Evolutionary conservation across 2,113 vertebrate species (phyloP).

Genomic region (Axis porcinus): DNA sequence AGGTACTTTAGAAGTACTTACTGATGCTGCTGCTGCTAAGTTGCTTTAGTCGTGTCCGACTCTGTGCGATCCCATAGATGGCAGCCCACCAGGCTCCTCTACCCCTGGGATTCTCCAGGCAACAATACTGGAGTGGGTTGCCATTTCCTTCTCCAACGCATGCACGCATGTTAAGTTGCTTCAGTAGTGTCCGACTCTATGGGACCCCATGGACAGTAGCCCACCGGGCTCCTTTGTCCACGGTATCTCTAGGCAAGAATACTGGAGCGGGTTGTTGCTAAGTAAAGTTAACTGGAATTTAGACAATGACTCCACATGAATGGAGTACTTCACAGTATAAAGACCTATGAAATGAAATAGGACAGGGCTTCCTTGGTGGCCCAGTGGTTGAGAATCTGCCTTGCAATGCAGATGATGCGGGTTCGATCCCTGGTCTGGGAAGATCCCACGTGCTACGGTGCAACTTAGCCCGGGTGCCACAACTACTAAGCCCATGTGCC

Average conservation of each 20-base stretch:
- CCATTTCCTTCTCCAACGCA: not conserved
- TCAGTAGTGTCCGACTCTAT: not conserved
- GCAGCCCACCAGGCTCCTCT: not conserved
- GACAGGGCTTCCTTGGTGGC: not conserved
- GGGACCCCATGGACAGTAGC: not conserved
- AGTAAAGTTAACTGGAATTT: not conserved
- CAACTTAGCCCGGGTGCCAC: not conserved
- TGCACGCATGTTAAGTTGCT: not conserved
- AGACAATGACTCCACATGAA: not conserved
- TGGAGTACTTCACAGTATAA: not conserved
- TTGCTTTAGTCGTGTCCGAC: rapidly evolving
- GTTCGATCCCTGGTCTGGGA: not conserved
- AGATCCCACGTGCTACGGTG: not conserved
- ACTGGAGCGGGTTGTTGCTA: not conserved
- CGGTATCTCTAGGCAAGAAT: not conserved
- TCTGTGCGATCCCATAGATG: not conserved
- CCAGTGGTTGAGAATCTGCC: not conserved
- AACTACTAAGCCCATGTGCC: not conserved
- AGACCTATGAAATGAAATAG: not conserved
- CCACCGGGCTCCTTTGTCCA: not conserved
- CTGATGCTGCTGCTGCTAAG: not conserved
- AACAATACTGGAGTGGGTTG: not conserved
- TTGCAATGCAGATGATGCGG: not conserved
- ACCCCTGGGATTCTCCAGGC: not conserved
- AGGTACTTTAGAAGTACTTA: not conserved